Conservation (phyloP, 2,797 vertebrate species). For the Anabas testudineus region DNA sequence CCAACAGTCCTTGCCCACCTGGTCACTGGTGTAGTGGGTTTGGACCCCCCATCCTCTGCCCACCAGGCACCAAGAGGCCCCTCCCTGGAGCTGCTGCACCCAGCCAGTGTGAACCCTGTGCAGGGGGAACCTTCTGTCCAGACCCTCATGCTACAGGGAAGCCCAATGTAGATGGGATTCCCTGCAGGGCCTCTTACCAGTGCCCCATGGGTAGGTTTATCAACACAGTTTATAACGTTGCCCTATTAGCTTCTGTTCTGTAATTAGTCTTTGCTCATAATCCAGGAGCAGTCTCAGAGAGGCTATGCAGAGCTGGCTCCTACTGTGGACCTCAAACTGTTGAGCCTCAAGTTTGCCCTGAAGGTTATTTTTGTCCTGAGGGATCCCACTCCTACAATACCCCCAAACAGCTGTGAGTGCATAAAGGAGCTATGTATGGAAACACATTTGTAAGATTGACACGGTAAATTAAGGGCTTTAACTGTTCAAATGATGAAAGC, state of each 20-base stretch:
- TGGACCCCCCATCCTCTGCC: conserved; percentile 86
- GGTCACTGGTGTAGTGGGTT: conserved; percentile 93
- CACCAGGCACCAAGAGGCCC: conserved; percentile 87
- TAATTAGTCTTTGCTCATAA: conserved; percentile 24
- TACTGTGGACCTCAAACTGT: conserved; percentile 87
- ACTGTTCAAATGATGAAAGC: conserved; percentile 15
- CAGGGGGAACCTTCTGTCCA: conserved; percentile 88
- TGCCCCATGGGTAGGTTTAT: conserved; percentile 86
- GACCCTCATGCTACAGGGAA: conserved; percentile 80
- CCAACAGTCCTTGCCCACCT: conserved; percentile 86
- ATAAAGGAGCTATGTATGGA: conserved; percentile 1
- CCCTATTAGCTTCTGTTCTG: not conserved
- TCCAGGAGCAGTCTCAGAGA: conserved; percentile 88
- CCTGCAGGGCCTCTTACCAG: conserved; percentile 88
- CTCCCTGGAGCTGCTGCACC: conserved; percentile 85
- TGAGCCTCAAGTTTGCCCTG: conserved; percentile 85
- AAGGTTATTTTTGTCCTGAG: conserved; percentile 89
- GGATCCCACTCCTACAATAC: conserved; percentile 86
- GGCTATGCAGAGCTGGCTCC: conserved; percentile 86
- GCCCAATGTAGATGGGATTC: conserved; percentile 85
- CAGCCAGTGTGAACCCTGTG: conserved; percentile 87
- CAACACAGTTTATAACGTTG: not conserved
- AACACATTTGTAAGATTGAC: conserved; percentile 1
- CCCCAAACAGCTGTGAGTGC: conserved; percentile 89
- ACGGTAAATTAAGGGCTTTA: conserved; percentile 12